These are phyloP conservation scores for Lycopodina hypogea DNA, from an alignment of 37 sponge, comb jelly and placozoan genomes.

Conservation along the genomic window DNA sequence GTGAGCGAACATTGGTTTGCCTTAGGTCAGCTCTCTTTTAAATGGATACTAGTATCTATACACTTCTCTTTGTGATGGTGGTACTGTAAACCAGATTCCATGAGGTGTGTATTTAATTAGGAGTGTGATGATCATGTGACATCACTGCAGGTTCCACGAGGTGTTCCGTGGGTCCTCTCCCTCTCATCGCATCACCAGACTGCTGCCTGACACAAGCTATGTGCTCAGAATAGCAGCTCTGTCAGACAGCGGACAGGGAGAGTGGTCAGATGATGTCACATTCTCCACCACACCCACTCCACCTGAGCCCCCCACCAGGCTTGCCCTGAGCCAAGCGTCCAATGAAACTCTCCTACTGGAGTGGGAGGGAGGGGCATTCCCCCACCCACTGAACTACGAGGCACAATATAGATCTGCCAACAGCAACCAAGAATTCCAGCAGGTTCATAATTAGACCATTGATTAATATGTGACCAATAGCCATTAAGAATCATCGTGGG, in stretches of 20 bases:
- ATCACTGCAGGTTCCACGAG: conserved; percentile 36
- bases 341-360: conserved; percentile 8
- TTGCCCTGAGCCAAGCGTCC: conserved; percentile 46
- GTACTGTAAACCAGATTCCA: not conserved
- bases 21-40: no score
- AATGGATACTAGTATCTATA: no score
- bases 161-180: conserved; percentile 45
- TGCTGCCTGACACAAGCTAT: conserved; percentile 47
- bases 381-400: conserved; percentile 26
- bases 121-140: not conserved
- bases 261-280: conserved; percentile 41
- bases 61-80: no score
- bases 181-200: conserved; percentile 32
- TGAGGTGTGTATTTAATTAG: not conserved
- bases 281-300: conserved; percentile 50
- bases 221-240: conserved; percentile 47
- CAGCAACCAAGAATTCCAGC: conserved; percentile 26
- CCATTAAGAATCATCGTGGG: no score
- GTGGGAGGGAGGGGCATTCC: conserved; percentile 16
- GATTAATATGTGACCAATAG: no score
- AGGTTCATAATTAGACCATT: conserved; percentile 31
- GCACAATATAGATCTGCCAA: conserved; percentile 21
- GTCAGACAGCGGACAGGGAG: conserved; percentile 61
- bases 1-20: no score
- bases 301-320: conserved; percentile 55